Conservation (phyloP, 2,888 invertebrate genomes). For the Drosophila barbarae region DNA sequence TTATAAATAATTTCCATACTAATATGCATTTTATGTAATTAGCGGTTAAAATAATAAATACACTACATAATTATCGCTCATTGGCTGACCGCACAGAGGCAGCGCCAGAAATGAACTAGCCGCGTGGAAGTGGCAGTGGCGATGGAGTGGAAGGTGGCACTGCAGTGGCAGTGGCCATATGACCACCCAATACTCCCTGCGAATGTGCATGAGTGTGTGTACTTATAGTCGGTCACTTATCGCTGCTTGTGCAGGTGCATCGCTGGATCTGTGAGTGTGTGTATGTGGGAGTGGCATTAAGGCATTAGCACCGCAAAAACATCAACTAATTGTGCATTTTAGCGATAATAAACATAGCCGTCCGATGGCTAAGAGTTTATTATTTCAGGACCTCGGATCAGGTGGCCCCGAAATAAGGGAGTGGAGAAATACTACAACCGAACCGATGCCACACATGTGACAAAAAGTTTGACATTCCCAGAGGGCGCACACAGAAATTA, state of each 20-base stretch:
- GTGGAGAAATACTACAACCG: neutral
- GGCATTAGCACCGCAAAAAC: constrained; percentile 73
- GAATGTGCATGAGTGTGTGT: constrained; percentile 24
- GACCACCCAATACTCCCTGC: constrained; percentile 5
- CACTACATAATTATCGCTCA: constrained; percentile 73
- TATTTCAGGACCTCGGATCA: constrained; percentile 60
- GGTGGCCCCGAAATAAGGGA: constrained; percentile 20
- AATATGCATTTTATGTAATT: constrained; percentile 75
- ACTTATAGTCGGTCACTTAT: constrained; percentile 54
- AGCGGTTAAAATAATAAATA: constrained; percentile 74
- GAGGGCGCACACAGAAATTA: constrained; percentile 50
- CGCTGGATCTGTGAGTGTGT: constrained; percentile 13
- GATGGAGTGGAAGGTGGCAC: constrained; percentile 8
- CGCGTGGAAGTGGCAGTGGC: constrained; percentile 7
- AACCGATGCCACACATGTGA: constrained; percentile 46
- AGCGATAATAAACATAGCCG: constrained; percentile 65
- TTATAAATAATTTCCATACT: constrained; percentile 72
- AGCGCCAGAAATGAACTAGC: constrained; percentile 57
- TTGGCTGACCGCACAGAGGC: constrained; percentile 61
- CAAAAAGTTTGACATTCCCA: constrained; percentile 57
- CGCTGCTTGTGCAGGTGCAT: constrained; percentile 50
- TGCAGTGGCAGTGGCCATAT: constrained; percentile 2
- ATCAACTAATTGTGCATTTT: constrained; percentile 73
- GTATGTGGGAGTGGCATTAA: constrained; percentile 52
- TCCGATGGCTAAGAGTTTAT: constrained; percentile 60